Evolutionary conservation across 2,888 invertebrate genomes (phyloP), one percentile per base, ranked within the genome.

Genomic region (Drosophila rellima): DNA sequence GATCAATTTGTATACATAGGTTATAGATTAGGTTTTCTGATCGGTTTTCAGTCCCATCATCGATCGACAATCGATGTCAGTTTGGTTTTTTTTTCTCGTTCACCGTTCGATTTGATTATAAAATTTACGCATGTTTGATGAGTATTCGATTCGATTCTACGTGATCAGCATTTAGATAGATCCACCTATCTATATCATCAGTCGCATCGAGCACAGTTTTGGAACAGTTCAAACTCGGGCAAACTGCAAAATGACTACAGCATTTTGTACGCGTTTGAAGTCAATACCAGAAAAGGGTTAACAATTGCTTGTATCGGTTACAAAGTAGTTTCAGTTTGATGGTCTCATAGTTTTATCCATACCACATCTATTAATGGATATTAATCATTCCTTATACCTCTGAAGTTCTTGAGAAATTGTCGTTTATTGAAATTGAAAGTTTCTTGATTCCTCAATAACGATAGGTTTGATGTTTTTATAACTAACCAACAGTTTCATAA

Each of bases 61-160:
- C 47, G 45, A 47, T 71, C 66, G 48, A 66, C 77, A 63, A 77
- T 69, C 79, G 65, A 79, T 74, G 77, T 74, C 78, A 78, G 54
- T 70, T 65, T 64, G 54, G 61, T 54, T 48, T 40, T 26, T 64
- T 61, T 65, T 50, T 48, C 35, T 26, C 18, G 69, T n/a, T n/a
- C n/a, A 62, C 76, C 71, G 65, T 81, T 72, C 77, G 83, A 82
- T 86, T 80, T 73, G 70, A 84, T 78, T 84, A 86, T 86, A 83
- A 78, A 83, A 84, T 88, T 80, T 86, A 88, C 89, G 83, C 89
- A 84, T 84, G 83, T 88, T 84, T 86, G 73, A 78, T 78, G 87
- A 47, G 51, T 79, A 61, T 57, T 47, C 72, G 55, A 55, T 44
- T n/a, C 62, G 63, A 54, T 48, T 20, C 40, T 60, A 88, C 82